Conservation (phyloP, 2,888 invertebrate genomes). For the Opisthograptis luteolata region DNA sequence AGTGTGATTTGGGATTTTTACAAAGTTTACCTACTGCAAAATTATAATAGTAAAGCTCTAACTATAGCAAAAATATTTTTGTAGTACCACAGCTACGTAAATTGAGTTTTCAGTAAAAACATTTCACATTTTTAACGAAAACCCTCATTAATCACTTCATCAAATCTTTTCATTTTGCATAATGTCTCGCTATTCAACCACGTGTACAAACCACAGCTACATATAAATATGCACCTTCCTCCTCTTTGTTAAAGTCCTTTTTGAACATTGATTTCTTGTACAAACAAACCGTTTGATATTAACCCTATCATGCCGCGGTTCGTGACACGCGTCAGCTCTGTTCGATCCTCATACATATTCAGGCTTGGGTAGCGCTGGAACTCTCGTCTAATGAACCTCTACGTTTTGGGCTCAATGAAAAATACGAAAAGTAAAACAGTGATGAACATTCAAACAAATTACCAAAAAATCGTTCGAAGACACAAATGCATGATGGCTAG, state of each 20-base stretch:
- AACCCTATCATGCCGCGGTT: slow-evolving; percentile 54
- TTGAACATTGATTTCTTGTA: slow-evolving; percentile 23
- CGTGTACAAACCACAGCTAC: slow-evolving; percentile 1
- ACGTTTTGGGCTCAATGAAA: slow-evolving; percentile 15
- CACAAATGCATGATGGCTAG: too few species aligned
- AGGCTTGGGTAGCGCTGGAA: slow-evolving; percentile 25
- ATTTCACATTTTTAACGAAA: slow-evolving; percentile 7
- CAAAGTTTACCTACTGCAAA: too few species aligned
- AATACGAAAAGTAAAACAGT: too few species aligned
- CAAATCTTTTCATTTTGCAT: slow-evolving; percentile 37
- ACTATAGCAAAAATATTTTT: too few species aligned
- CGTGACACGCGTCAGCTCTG: slow-evolving; percentile 57
- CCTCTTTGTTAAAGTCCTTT: slow-evolving; percentile 11
- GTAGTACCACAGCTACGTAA: too few species aligned
- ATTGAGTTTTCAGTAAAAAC: not conserved
- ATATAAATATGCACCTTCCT: slow-evolving; percentile 16
- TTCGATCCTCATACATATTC: slow-evolving; percentile 44
- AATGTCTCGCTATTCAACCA: slow-evolving; percentile 28
- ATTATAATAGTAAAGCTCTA: not conserved
- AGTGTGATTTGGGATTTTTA: too few species aligned
- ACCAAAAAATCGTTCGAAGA: too few species aligned
- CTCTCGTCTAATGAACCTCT: slow-evolving; percentile 35
- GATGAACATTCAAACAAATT: slow-evolving; percentile 2
- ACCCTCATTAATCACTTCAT: slow-evolving; percentile 36
- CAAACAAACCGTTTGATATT: slow-evolving; percentile 49